Evolutionary conservation across 2,113 vertebrate genomes (phyloP), one percentile per base, ranked within the genome.

Genomic region (Sitta europaea): DNA sequence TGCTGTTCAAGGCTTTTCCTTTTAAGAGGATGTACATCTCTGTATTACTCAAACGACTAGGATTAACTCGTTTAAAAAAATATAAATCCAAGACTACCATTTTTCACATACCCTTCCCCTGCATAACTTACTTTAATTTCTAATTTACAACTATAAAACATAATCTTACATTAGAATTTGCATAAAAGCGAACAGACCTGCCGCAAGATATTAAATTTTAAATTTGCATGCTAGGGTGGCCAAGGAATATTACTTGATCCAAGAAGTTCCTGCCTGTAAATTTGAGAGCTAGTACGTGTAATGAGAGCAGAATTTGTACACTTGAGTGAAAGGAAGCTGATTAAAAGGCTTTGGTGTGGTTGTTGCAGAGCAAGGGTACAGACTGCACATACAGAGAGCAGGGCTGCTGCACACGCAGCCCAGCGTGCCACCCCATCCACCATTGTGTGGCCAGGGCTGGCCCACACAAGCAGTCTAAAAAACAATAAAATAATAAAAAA

Each of bases 181-280:
- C 97, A 98, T 98, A 86, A 97, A 97, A 98, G 92, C 77, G 74
- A 98, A 86, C 89, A 98, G 95, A 97, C 97, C 94, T 97, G 91
- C 88, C 92, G 61, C 93, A 94, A 97, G 96, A 96, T 97, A 98
- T 96, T 97, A 97, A 96, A 97, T 97, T 97, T 96, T 90, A 94
- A 96, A 97, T 97, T 96, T 97, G 86, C 96, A 98, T 38, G 90
- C 96, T 96, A 97, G 92, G 94, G 91, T 96, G 87, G 97, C 92
- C 95, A 93, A 97, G 95, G 96, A 98, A 96, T 96, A 97, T 97
- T 94, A 97, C 95, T 94, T 92, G 95, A 94, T 82, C 91, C 85
- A 84, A 96, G 94, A 96, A 96, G 88, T 94, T 96, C 5, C 9
- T 94, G 97, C 92, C 96, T 95, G 90, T 97, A 97, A 97, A 98